Percentiles rank a stretch among this genome's conserved stretches.
phyloP scores from a whole-genome alignment of 2,797 vertebrate species.

The Microctenopoma lineatum region DNA sequence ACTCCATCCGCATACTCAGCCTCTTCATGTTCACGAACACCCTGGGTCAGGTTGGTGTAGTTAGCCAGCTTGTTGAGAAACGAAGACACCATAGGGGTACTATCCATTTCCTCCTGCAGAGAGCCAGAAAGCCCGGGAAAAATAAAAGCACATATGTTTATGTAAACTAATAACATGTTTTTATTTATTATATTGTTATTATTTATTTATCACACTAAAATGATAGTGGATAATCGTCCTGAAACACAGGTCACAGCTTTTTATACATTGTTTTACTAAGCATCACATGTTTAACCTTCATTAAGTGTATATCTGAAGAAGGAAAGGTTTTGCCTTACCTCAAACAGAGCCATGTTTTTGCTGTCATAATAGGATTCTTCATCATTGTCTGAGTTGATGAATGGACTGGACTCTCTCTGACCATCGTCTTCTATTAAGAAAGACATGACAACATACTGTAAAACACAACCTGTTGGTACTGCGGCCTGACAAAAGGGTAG shows the following conservation, averaged over 20 bases:
- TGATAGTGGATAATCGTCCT: background rate
- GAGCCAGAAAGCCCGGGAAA: background rate
- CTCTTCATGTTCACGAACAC: conserved; percentile 93
- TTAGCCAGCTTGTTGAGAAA: conserved; percentile 95
- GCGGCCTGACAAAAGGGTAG: background rate
- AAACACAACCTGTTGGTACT: background rate
- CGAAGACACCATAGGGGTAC: conserved; percentile 94
- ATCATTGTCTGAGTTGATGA: conserved; percentile 82
- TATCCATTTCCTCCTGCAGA: conserved; percentile 95
- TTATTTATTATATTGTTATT: background rate
- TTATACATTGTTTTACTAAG: no score
- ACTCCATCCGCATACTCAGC: conserved; percentile 86
- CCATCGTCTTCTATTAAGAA: conserved; percentile 82
- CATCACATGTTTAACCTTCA: background rate
- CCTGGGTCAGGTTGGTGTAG: conserved; percentile 96
- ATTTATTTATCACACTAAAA: background rate
- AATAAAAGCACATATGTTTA: background rate
- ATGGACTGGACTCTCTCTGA: conserved; percentile 85
- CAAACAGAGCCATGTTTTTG: conserved; percentile 95
- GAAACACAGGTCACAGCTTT: background rate
- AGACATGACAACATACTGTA: background rate
- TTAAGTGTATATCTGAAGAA: background rate
- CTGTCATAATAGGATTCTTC: conserved; percentile 83
- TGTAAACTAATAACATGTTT: no score
- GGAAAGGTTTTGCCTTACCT: conserved; percentile 76